Conservation (phyloP, 2,113 vertebrate species). For the Aythya baeri region DNA sequence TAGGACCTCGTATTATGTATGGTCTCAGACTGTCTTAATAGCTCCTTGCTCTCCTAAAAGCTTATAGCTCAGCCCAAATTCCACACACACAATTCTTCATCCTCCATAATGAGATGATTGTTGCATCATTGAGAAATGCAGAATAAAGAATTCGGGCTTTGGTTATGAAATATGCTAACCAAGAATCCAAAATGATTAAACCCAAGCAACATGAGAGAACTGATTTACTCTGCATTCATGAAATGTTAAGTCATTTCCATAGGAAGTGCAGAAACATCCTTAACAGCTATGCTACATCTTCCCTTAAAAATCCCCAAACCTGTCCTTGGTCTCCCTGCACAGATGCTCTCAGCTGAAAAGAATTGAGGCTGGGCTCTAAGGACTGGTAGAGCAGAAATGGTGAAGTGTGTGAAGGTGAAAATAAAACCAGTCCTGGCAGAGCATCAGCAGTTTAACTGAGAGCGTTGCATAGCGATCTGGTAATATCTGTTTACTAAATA, state of each 20-base stretch:
- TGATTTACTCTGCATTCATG: constrained; percentile 24
- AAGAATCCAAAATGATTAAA: constrained; percentile 57
- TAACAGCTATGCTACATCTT: background rate
- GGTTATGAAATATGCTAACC: constrained; percentile 20
- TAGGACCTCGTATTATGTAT: background rate
- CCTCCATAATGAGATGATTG: constrained; percentile 20
- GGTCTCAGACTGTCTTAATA: background rate
- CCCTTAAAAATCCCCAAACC: background rate
- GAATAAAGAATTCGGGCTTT: background rate
- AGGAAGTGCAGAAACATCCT: constrained; percentile 11
- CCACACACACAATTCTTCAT: constrained; percentile 21
- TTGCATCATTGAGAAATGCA: constrained; percentile 35
- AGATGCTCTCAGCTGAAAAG: background rate
- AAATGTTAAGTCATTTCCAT: constrained; percentile 21
- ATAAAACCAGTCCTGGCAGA: background rate
- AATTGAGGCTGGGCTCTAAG: background rate
- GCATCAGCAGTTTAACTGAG: background rate
- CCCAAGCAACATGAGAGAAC: background rate
- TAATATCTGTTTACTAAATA: constrained; percentile 38
- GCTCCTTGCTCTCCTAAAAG: constrained; percentile 8
- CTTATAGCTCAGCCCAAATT: constrained; percentile 54
- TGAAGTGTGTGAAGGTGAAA: background rate
- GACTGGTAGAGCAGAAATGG: background rate
- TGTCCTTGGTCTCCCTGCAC: background rate
- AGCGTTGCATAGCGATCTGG: background rate